Conservation (phyloP, 1,140 invertebrate species). For the Aphelinus certus region DNA sequence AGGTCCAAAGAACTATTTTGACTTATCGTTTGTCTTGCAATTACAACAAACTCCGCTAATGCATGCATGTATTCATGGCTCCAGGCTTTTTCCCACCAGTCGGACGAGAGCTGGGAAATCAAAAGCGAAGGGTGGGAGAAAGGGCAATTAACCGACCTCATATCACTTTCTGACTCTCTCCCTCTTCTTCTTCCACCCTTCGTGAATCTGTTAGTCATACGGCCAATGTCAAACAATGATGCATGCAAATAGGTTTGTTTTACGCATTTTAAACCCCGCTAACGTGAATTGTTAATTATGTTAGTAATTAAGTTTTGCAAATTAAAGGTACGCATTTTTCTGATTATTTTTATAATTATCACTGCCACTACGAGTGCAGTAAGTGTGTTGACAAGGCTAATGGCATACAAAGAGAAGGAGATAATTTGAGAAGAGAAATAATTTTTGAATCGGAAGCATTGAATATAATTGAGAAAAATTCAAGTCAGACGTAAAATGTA, state of each 20-base stretch:
- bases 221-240: conserved; percentile 14
- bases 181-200: background rate
- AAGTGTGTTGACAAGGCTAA: no score
- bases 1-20: conserved; percentile 27
- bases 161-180: conserved; percentile 26
- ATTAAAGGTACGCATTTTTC: no score
- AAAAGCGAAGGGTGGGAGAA: background rate
- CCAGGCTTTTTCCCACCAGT: conserved; percentile 27
- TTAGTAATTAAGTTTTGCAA: no score
- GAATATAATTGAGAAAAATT: no score
- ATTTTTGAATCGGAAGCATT: no score
- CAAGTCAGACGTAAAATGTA: no score
- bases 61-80: conserved; percentile 30
- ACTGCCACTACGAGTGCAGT: no score
- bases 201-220: conserved; percentile 5
- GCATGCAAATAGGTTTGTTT: conserved; percentile 14
- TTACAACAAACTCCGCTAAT: conserved; percentile 18
- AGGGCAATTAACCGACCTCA: conserved; percentile 26
- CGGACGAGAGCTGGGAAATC: background rate
- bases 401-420: no score
- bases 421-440: no score
- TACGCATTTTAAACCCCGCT: no score
- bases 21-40: conserved; percentile 36
- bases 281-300: no score
- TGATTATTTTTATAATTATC: no score